These are phyloP conservation scores for Erebia epiphron DNA, from an alignment of 2,888 invertebrate genomes.

Conservation along the genomic window DNA sequence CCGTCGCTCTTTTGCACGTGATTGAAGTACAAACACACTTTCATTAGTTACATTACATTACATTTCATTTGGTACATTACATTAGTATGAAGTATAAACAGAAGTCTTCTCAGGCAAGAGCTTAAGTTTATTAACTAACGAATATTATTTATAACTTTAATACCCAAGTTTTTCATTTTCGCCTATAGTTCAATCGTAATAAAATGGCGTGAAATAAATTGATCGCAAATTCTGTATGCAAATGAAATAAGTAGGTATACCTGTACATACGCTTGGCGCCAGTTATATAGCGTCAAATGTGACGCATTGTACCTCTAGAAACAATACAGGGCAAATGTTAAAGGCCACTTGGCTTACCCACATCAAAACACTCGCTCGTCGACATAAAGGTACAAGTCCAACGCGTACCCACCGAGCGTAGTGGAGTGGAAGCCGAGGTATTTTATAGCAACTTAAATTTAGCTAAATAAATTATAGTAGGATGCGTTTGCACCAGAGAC, in stretches of 20 bases:
- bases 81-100: too few relatives aligned
- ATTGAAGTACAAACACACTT: too few relatives aligned
- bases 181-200: not conserved
- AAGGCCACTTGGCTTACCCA: slow-evolving; percentile 43
- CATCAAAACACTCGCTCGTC: not conserved
- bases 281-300: slow-evolving; percentile 22
- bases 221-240: not conserved
- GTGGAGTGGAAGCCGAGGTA: too few relatives aligned
- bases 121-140: too few relatives aligned
- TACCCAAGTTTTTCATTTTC: not conserved
- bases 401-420: not conserved
- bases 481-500: too few relatives aligned
- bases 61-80: too few relatives aligned
- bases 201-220: not conserved
- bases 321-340: slow-evolving; percentile 65
- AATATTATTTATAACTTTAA: not conserved
- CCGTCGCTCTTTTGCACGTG: too few relatives aligned
- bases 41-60: too few relatives aligned
- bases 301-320: slow-evolving; percentile 46
- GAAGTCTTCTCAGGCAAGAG: too few relatives aligned
- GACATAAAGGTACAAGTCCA: not conserved
- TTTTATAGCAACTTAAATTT: too few relatives aligned
- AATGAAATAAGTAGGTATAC: not conserved
- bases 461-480: too few relatives aligned
- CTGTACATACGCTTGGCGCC: slow-evolving; percentile 8